Base-by-base conservation (phyloP, 2,113 vertebrate species). In the Triplophysa dalaica region DNA sequence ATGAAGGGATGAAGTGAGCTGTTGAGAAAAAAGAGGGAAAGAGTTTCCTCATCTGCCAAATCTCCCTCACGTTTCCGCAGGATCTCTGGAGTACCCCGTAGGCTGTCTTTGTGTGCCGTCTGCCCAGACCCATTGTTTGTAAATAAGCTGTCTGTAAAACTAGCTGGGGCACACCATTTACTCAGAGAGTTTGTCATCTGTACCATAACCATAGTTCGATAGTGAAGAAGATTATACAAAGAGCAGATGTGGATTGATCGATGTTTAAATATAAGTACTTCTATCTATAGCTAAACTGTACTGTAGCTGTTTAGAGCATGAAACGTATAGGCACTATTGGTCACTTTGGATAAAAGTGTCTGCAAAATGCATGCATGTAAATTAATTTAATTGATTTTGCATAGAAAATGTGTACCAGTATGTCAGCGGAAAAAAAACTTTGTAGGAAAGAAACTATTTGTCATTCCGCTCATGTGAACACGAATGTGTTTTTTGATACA, bases 61-160 rank as follows among this genome's bases (percentile, higher is more conserved):
- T 82, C 73, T 74, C 77, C 26, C 68, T 74, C 60, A 14, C n/a
- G 9, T 62, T 74, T 65, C 64, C 63, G 12, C 64, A 54, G 61
- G 65, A 67, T 65, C 70, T 67, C 62, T 75, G 33, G 52, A 79
- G 64, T 54, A 41, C 54, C 75, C 64, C 4, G 14, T 78, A 62
- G 60, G 69, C 17, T 66, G 54, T 16, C 58, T 82, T 75, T 81
- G 74, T 84, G 67, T 56, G 67, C 60, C 52, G 66, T 70, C 76
- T 82, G 75, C 79, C 80, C 66, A 73, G 62, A 54, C 45, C 19
- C 70, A 82, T 82, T 87, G 86, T 85, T 85, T 82, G 81, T 83
- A 85, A 85, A 87, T 82, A 87, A 82, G 78, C 78, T 60, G 56
- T 84, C 78, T 78, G 61, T 82, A 82, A 85, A 87, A 85, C 78